Evolutionary conservation across 2,797 vertebrate genomes (phyloP).

Genomic region (Todus mexicanus): DNA sequence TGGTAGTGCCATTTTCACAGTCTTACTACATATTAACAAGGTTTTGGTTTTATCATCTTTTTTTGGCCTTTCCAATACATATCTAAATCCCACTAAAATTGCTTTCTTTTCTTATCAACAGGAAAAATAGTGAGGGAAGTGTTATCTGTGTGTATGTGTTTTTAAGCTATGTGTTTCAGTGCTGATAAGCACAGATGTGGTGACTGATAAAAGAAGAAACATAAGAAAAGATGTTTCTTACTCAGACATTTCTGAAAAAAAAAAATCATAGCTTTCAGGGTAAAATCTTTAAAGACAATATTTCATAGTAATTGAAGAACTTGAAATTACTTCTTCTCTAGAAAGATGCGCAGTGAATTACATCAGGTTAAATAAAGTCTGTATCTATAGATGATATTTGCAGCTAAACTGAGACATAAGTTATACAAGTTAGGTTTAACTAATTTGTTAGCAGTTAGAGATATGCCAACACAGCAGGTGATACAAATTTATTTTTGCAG

Average conservation of each 20-base stretch:
- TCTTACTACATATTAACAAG: neutral
- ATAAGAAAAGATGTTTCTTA: neutral
- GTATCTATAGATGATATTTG: neutral
- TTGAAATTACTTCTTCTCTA: conserved; percentile 13
- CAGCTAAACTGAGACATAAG: neutral
- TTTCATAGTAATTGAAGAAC: conserved; percentile 16
- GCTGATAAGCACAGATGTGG: conserved; percentile 30
- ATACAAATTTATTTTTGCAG: neutral
- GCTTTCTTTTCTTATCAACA: conserved; percentile 25
- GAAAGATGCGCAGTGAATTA: conserved; percentile 14
- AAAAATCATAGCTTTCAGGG: neutral
- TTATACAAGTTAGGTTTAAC: neutral
- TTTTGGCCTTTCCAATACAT: neutral
- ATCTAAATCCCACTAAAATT: conserved; percentile 18
- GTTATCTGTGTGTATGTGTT: neutral
- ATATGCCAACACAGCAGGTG: neutral
- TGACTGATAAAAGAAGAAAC: conserved; percentile 39
- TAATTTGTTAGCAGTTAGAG: conserved; percentile 16
- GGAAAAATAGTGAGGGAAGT: neutral
- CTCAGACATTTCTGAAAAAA: neutral
- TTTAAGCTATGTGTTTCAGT: conserved; percentile 30
- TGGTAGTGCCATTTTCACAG: neutral
- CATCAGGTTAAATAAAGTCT: conserved; percentile 4
- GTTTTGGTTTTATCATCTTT: neutral
- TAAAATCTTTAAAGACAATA: conserved; percentile 11